Conservation (phyloP, 2,888 invertebrate species). For the Caenorhabditis sp. region DNA sequence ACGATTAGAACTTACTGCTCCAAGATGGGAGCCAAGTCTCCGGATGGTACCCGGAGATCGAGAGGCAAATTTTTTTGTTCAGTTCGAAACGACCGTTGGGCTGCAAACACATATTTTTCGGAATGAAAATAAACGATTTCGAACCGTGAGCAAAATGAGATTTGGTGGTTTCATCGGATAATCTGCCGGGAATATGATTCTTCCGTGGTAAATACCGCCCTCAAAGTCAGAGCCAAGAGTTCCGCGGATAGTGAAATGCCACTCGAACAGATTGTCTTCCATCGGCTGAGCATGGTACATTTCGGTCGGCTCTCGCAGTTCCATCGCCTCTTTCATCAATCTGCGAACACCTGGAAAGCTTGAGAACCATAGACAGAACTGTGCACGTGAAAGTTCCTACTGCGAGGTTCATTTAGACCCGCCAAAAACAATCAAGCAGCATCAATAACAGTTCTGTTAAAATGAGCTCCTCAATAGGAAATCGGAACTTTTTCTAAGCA, state of each 20-base stretch:
- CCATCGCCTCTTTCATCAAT: slow-evolving; percentile 91
- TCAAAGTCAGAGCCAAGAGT: slow-evolving; percentile 91
- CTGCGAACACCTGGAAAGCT: slow-evolving; percentile 87
- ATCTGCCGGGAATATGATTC: slow-evolving; percentile 91
- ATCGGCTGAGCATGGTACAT: slow-evolving; percentile 91
- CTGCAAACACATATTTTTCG: slow-evolving; percentile 80
- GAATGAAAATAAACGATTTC: slow-evolving; percentile 61
- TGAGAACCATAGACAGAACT: background rate
- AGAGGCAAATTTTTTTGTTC: slow-evolving; percentile 94
- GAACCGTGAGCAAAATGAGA: slow-evolving; percentile 90
- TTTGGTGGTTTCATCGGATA: slow-evolving; percentile 98
- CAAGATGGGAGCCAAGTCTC: slow-evolving; percentile 98
- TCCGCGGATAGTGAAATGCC: slow-evolving; percentile 96
- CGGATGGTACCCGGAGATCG: slow-evolving; percentile 96
- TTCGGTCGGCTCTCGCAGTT: slow-evolving; percentile 89
- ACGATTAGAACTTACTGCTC: slow-evolving; percentile 84
- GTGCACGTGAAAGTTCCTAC: too few species aligned
- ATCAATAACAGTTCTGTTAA: too few species aligned
- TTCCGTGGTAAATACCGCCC: slow-evolving; percentile 90
- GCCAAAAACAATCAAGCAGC: too few species aligned
- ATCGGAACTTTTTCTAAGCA: background rate
- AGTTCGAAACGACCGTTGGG: slow-evolving; percentile 94
- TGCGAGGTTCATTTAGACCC: too few species aligned
- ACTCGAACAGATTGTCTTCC: slow-evolving; percentile 95
- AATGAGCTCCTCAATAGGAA: too few species aligned